Percentiles rank a stretch among this genome's conserved stretches.
These are phyloP conservation scores for Papilio aristodemus DNA, from an alignment of 1,140 invertebrate genomes.

Conservation along the genomic window DNA sequence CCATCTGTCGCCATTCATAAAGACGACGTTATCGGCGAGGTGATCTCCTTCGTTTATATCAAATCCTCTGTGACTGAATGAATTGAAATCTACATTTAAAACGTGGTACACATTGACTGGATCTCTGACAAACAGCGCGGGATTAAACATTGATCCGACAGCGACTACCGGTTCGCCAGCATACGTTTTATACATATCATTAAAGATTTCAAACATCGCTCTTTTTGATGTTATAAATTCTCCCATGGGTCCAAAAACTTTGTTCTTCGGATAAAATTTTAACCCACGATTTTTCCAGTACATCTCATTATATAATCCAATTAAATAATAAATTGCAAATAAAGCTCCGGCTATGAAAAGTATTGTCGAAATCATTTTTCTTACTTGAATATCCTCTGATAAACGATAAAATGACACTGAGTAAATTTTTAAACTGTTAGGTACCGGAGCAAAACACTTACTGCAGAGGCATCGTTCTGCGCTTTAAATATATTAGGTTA, in stretches of 20 bases:
- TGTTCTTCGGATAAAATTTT: slow-evolving; percentile 15
- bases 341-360: background rate
- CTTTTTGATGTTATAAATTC: background rate
- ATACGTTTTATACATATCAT: slow-evolving; percentile 41
- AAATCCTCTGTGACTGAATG: slow-evolving; percentile 73
- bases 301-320: slow-evolving; percentile 22
- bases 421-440: too few species aligned
- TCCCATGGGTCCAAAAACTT: slow-evolving; percentile 24
- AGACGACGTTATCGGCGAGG: slow-evolving; percentile 80
- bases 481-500: too few species aligned
- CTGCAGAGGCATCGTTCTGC: too few species aligned
- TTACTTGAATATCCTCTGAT: too few species aligned
- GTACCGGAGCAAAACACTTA: too few species aligned
- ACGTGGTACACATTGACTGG: slow-evolving; percentile 64
- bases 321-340: slow-evolving; percentile 27
- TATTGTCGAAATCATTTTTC: slow-evolving; percentile 1
- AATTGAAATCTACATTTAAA: slow-evolving; percentile 63
- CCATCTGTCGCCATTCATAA: slow-evolving; percentile 57
- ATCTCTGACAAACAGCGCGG: slow-evolving; percentile 72
- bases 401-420: too few species aligned
- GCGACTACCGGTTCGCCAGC: slow-evolving; percentile 48
- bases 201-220: slow-evolving; percentile 35
- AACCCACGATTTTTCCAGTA: slow-evolving; percentile 29
- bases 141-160: slow-evolving; percentile 59
- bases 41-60: slow-evolving; percentile 75